These are phyloP conservation scores for Stenodera caucasica DNA, from an alignment of 2,888 invertebrate species.

Conservation along the genomic window DNA sequence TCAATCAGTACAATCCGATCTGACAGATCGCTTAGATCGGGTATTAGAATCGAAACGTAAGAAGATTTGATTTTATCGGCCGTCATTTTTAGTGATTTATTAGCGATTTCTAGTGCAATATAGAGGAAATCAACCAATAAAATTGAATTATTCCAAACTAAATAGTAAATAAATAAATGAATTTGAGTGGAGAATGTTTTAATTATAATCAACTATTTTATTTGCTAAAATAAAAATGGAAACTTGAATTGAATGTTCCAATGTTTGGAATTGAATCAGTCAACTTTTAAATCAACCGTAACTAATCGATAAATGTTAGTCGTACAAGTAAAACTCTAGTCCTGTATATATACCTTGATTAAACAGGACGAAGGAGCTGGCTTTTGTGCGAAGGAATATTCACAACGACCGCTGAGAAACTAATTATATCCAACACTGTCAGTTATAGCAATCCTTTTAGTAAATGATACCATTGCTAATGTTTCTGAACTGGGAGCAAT, in stretches of 20 bases:
- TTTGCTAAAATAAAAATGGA: not conserved
- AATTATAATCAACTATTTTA: not conserved
- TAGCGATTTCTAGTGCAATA: too few species aligned
- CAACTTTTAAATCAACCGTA: constrained; percentile 39
- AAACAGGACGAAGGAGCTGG: constrained; percentile 24
- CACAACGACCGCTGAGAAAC: constrained; percentile 12
- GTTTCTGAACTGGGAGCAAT: constrained; percentile 9
- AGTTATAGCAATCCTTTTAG: constrained; percentile 22
- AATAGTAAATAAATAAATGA: too few species aligned
- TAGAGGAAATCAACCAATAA: too few species aligned
- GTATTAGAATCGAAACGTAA: too few species aligned
- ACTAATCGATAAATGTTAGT: constrained; percentile 42
- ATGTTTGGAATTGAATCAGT: constrained; percentile 35
- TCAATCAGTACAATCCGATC: too few species aligned
- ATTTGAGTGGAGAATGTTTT: not conserved
- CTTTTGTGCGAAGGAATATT: constrained; percentile 17
- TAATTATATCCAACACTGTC: constrained; percentile 19
- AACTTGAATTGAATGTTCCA: constrained; percentile 10
- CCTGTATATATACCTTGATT: constrained; percentile 29
- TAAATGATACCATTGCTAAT: constrained; percentile 21
- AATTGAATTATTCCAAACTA: too few species aligned
- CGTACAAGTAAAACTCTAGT: constrained; percentile 37
- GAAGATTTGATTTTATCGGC: too few species aligned
- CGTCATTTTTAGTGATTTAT: too few species aligned
- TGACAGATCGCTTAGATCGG: too few species aligned